A percentile compares a stretch with the other conserved stretches of the same genome.
These are phyloP conservation scores for Apantesis nais DNA, from an alignment of 2,888 invertebrate genomes.

Conservation along the genomic window DNA sequence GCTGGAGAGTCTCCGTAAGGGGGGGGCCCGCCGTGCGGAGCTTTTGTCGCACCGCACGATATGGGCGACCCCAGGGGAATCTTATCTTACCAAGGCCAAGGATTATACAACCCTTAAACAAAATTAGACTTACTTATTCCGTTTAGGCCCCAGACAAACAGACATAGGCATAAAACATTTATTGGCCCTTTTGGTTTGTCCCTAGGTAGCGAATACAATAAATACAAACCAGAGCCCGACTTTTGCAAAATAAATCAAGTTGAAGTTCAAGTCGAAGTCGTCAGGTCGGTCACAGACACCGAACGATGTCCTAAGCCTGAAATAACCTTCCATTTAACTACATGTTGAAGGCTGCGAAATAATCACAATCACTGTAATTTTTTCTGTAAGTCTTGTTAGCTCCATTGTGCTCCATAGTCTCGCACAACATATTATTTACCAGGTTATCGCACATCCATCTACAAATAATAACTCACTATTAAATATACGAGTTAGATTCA, in stretches of 20 bases:
- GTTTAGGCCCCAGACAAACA: neutral
- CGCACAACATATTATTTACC: neutral
- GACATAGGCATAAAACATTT: neutral
- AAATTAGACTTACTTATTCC: neutral
- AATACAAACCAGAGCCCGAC: neutral
- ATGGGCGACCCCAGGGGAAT: too few species aligned
- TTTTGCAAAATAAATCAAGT: neutral
- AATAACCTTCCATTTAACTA: neutral
- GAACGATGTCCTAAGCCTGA: neutral
- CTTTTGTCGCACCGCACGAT: too few species aligned
- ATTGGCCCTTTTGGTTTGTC: neutral
- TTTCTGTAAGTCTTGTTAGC: neutral
- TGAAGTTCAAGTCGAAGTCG: too few species aligned
- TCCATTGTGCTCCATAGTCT: neutral
- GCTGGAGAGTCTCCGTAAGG: too few species aligned
- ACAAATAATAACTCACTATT: constrained; percentile 1
- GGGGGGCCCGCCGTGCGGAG: too few species aligned
- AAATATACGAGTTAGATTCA: neutral
- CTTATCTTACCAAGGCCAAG: too few species aligned
- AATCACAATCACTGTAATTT: neutral
- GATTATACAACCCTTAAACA: too few species aligned
- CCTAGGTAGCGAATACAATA: neutral
- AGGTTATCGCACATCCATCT: constrained; percentile 4
- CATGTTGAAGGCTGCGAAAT: neutral
- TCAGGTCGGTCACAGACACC: neutral